A percentile compares a stretch with the other conserved stretches of the same genome.
These are phyloP conservation scores for Gerris lacustris DNA, from an alignment of 2,888 invertebrate species.

Conservation along the genomic window DNA sequence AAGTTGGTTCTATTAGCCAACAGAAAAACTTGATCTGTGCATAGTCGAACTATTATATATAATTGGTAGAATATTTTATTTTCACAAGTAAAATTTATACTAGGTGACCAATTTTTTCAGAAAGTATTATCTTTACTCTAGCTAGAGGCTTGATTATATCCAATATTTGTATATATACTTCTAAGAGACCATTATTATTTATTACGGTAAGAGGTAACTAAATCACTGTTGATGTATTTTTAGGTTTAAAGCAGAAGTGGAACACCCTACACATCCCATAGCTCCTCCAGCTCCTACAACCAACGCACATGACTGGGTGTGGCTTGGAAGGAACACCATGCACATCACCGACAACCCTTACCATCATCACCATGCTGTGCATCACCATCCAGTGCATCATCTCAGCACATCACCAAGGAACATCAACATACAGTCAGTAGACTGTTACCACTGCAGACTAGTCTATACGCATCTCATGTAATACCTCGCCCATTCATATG, in stretches of 20 bases:
- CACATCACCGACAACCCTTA: constrained; percentile 25
- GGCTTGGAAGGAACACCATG: constrained; percentile 73
- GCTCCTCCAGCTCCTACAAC: constrained; percentile 56
- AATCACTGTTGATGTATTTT: neutral
- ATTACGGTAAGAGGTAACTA: too few relatives aligned
- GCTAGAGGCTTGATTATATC: too few relatives aligned
- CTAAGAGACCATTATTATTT: too few relatives aligned
- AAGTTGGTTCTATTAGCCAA: too few relatives aligned
- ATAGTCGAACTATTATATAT: too few relatives aligned
- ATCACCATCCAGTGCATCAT: constrained; percentile 26
- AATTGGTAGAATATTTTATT: too few relatives aligned
- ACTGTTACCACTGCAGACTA: neutral
- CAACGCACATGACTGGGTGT: constrained; percentile 91
- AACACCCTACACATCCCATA: constrained; percentile 34
- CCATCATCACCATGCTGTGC: constrained; percentile 21
- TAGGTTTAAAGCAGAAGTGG: constrained; percentile 19
- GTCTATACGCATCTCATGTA: neutral
- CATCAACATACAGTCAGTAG: constrained; percentile 3
- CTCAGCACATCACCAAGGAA: constrained; percentile 16
- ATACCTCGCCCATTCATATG: neutral
- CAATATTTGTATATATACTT: too few relatives aligned
- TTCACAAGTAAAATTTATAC: too few relatives aligned
- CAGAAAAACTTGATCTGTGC: too few relatives aligned
- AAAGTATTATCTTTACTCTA: too few relatives aligned
- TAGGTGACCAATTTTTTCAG: too few relatives aligned